Conservation (phyloP, 2,113 vertebrate species). For the Nematolebias whitei region DNA sequence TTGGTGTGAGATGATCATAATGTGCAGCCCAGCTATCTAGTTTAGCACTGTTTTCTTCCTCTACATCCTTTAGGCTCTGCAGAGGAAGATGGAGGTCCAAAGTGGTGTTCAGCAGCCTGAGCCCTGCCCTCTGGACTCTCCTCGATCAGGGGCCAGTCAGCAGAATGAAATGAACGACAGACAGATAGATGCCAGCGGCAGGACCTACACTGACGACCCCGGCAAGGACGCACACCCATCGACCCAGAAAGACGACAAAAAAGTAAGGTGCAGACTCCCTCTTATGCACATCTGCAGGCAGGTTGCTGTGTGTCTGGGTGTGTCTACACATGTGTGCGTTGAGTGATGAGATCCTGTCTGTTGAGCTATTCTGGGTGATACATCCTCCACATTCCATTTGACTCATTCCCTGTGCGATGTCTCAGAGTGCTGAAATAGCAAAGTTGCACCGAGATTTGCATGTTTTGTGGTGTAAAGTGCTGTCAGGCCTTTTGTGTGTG, state of each 20-base stretch:
- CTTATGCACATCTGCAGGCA: slow-evolving; percentile 33
- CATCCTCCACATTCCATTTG: slow-evolving; percentile 5
- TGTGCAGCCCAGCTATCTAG: neutral
- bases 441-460: neutral
- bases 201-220: slow-evolving; percentile 69
- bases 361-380: slow-evolving; percentile 26
- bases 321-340: slow-evolving; percentile 21
- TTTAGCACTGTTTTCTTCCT: neutral
- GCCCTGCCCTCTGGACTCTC: slow-evolving; percentile 81
- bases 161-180: slow-evolving; percentile 79
- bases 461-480: slow-evolving; percentile 5
- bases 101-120: slow-evolving; percentile 84
- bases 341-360: slow-evolving; percentile 38
- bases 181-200: slow-evolving; percentile 71
- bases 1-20: too few relatives aligned
- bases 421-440: neutral
- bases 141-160: slow-evolving; percentile 82
- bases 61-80: slow-evolving; percentile 74
- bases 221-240: slow-evolving; percentile 72
- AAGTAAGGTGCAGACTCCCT: slow-evolving; percentile 75
- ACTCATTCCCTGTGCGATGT: slow-evolving; percentile 7
- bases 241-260: slow-evolving; percentile 80
- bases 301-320: slow-evolving; percentile 6
- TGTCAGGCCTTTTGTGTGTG: slow-evolving; percentile 1
- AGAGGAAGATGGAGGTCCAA: slow-evolving; percentile 88